Conservation (phyloP, 2,888 invertebrate species). For the Lamellibrachia columna region DNA sequence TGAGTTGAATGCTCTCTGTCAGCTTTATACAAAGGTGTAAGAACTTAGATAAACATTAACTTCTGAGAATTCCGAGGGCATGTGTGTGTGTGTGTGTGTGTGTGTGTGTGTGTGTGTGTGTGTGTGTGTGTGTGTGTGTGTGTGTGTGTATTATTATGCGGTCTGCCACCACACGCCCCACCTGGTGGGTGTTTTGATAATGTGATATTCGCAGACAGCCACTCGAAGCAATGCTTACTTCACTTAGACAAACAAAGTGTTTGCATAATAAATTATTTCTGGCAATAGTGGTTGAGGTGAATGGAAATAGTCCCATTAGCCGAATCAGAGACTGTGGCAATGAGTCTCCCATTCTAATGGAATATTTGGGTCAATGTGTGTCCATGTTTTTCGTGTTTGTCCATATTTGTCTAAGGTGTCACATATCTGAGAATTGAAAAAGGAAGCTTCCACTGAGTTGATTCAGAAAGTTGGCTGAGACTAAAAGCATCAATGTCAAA, state of each 20-base stretch:
- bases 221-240: neutral
- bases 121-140: neutral
- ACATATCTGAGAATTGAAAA: neutral
- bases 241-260: neutral
- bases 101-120: neutral
- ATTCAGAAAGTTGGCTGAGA: neutral
- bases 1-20: too few relatives aligned
- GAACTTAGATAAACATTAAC: neutral
- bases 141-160: too few relatives aligned
- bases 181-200: neutral
- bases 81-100: neutral
- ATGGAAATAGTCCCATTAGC: neutral
- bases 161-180: neutral
- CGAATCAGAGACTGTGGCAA: neutral
- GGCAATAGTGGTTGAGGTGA: neutral
- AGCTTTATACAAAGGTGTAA: neutral
- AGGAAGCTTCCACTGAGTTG: neutral
- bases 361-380: neutral
- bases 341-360: neutral
- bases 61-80: neutral
- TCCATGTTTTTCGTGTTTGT: neutral
- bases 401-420: neutral
- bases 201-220: neutral
- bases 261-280: slow-evolving; percentile 9
- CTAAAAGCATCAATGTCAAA: neutral